A percentile compares a stretch with the other conserved stretches of the same genome.
These are phyloP conservation scores for Notothenia rossii DNA, from an alignment of 2,113 vertebrate species.

Conservation along the genomic window DNA sequence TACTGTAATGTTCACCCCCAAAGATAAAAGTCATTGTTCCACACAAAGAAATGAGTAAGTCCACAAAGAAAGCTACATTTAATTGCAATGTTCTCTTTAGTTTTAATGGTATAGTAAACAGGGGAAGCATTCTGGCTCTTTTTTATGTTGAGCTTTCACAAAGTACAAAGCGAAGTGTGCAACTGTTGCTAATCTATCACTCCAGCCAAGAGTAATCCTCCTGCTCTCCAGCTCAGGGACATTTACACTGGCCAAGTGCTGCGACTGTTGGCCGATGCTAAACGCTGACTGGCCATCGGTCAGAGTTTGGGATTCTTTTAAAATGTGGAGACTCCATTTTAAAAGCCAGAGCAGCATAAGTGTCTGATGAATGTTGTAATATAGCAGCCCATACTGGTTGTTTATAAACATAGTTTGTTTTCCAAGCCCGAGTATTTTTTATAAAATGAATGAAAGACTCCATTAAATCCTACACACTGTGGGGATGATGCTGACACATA, in stretches of 20 bases:
- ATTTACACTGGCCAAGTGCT: neutral
- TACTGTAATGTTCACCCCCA: neutral
- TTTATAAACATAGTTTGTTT: neutral
- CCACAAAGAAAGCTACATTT: neutral
- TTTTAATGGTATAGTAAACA: neutral
- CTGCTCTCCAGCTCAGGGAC: neutral
- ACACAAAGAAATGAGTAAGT: neutral
- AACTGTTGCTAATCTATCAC: neutral
- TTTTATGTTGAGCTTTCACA: neutral
- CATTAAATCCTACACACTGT: neutral
- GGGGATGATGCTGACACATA: neutral
- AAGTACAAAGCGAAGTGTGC: neutral
- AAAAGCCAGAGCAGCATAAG: neutral
- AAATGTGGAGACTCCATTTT: slow-evolving; percentile 28
- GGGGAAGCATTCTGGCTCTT: neutral
- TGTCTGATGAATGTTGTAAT: slow-evolving; percentile 23
- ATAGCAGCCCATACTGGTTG: slow-evolving; percentile 1
- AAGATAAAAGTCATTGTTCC: neutral
- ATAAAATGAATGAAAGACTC: slow-evolving; percentile 1
- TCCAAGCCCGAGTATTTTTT: neutral
- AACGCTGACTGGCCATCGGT: slow-evolving; percentile 33
- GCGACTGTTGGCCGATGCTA: slow-evolving; percentile 8
- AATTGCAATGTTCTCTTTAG: neutral
- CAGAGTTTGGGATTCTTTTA: slow-evolving; percentile 31
- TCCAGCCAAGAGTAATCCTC: neutral